phyloP scores from a whole-genome alignment of 2,888 invertebrate genomes.

The Minunthozetes semirufus region DNA sequence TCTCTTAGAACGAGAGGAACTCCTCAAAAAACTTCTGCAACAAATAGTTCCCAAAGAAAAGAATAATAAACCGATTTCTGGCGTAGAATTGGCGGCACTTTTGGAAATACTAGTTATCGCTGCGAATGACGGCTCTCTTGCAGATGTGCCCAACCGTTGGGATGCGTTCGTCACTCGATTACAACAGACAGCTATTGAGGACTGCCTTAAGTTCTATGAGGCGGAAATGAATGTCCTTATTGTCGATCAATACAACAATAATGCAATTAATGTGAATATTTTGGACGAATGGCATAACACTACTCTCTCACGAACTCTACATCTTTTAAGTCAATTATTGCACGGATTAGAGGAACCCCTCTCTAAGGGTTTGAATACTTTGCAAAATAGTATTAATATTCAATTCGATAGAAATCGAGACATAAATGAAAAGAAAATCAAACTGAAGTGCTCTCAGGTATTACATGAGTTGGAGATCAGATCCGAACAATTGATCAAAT shows the following conservation, averaged over 20 bases:
- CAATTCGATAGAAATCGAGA: conserved; percentile 37
- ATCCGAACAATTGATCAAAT: conserved; percentile 36
- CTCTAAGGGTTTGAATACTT: conserved; percentile 29
- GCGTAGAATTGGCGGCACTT: conserved; percentile 40
- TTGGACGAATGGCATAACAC: conserved; percentile 39
- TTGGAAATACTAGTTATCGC: conserved; percentile 41
- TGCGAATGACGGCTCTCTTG: conserved; percentile 43
- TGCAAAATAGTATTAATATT: conserved; percentile 35
- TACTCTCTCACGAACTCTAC: conserved; percentile 28
- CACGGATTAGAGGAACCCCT: conserved; percentile 41
- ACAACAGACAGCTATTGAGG: conserved; percentile 42
- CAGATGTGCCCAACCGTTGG: conserved; percentile 43
- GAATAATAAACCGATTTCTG: conserved; percentile 40
- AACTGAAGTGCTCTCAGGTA: conserved; percentile 38
- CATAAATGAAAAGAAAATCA: conserved; percentile 42
- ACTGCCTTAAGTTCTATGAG: conserved; percentile 42
- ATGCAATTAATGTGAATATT: conserved; percentile 37
- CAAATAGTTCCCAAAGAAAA: conserved; percentile 41
- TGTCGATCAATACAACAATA: conserved; percentile 32
- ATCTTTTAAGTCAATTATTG: conserved; percentile 40
- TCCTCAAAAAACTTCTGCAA: conserved; percentile 39
- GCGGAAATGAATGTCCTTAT: conserved; percentile 39
- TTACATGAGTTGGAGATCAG: conserved; percentile 38
- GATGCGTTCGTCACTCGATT: conserved; percentile 41
- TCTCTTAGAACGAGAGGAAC: conserved; percentile 39